Base-by-base conservation (phyloP, 2,888 invertebrate genomes). In the Eremobia ochroleuca region DNA sequence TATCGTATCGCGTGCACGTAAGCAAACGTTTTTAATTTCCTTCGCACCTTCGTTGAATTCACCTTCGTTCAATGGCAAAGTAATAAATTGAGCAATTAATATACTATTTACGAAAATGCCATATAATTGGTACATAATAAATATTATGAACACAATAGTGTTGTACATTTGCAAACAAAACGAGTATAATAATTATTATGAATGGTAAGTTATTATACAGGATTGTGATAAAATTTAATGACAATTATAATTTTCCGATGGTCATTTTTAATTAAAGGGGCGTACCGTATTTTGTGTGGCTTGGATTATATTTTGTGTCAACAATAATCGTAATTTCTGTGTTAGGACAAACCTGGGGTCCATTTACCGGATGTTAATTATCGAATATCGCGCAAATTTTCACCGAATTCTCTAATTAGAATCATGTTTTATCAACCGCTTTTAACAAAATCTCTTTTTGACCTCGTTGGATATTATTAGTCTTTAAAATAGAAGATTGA, bases 1-100 rank as follows among this genome's bases (percentile, higher is more conserved):
- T 85, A 88, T 89, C 79, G 72, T 61, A 90, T 90, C 81, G 90
- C 90, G 90, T 90, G 90, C 68, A 71, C 66, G 75, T 78, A 62
- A 69, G 70, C 67, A 81, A 86, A 80, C 67, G 77, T 77, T 82
- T 85, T 85, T 87, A 87, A 82, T 83, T 86, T 82, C 58, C 59
- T 86, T 86, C 82, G 66, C 86, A 85, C 89, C 83, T 85, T 34
- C 25, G 55, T 77, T 79, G 74, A 82, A 72, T 74, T n/a, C 86
- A 85, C 89, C 83, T 85, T 34, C 25, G 55, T 77, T 79, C 76
- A 82, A 72, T 74, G 76, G 58, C 67, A 76, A 62, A n/a, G 68
- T 59, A 34, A 77, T 81, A 81, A 76, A 86, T 78, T 67, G 15
- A 78, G 72, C 78, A 73, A 83, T 84, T 86, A 70, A 65, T 82